These are phyloP conservation scores for Smittia sp. DNA, from an alignment of 2,888 invertebrate genomes.

Conservation along the genomic window DNA sequence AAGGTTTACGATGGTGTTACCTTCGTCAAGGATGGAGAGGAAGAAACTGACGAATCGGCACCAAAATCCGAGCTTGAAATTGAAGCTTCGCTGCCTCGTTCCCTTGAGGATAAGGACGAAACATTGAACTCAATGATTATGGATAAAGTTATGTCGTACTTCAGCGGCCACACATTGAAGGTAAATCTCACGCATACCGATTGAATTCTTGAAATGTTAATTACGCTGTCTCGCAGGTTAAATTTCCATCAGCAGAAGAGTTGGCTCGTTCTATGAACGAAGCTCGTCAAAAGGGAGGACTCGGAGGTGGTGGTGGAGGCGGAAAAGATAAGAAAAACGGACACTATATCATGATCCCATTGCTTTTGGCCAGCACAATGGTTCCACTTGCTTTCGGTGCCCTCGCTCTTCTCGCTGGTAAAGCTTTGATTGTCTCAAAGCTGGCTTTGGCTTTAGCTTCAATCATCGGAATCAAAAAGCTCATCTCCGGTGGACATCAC, in stretches of 20 bases:
- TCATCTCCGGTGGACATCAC: slow-evolving; percentile 64
- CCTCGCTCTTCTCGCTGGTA: slow-evolving; percentile 76
- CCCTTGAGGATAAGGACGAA: slow-evolving; percentile 68
- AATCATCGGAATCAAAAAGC: slow-evolving; percentile 81
- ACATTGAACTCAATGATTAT: slow-evolving; percentile 72
- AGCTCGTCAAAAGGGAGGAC: slow-evolving; percentile 48
- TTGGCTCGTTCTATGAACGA: slow-evolving; percentile 61
- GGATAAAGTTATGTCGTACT: slow-evolving; percentile 70
- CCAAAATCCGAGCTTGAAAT: slow-evolving; percentile 60
- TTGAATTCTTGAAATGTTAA: not conserved
- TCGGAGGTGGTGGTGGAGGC: slow-evolving; percentile 52
- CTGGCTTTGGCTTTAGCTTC: slow-evolving; percentile 77
- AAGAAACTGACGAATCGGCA: slow-evolving; percentile 45
- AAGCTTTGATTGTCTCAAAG: slow-evolving; percentile 81
- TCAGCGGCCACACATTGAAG: slow-evolving; percentile 76
- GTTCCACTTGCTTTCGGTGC: slow-evolving; percentile 81
- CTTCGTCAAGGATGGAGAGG: slow-evolving; percentile 56
- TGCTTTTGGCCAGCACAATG: slow-evolving; percentile 76
- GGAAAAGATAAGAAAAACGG: slow-evolving; percentile 69
- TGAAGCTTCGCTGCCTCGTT: slow-evolving; percentile 71
- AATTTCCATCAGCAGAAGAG: slow-evolving; percentile 68
- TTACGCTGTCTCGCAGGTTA: slow-evolving; percentile 56
- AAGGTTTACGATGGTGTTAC: slow-evolving; percentile 72
- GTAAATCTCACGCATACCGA: slow-evolving; percentile 52
- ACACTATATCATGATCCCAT: slow-evolving; percentile 72